Evolutionary conservation across 2,888 invertebrate species (phyloP), one percentile per base, ranked within the genome.

Genomic region (Dynastes hyllus): DNA sequence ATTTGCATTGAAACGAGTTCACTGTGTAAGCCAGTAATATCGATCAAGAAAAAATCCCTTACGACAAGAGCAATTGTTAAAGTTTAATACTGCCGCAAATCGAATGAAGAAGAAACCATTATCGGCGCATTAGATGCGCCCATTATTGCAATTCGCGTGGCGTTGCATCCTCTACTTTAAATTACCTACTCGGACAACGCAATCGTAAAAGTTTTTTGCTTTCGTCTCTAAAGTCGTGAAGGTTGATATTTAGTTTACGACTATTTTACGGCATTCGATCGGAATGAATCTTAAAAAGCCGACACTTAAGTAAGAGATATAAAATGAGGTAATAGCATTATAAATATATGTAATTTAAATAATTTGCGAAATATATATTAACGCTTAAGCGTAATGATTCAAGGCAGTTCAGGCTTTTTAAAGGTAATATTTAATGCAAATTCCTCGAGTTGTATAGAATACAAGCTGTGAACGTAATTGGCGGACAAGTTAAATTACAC

Each of bases 241-340:
- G 63, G 63, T 58, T 22, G 22, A 8, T 63, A 63, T 63, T 63
- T 32, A 63, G 63, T 63, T 63, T 63, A 63, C 27, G 63, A 29
- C 5, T 13, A 13, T 63, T 63, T 63, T 13, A 63, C 29, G 11
- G 22, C 45, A 8, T 58, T 27, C 55, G 8, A 58, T 58, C n/a
- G 22, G 16, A 58, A 58, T 8, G 13, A 27, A 22, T 58, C 27
- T 58, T 16, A 8, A 29, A 11, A 11, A 11, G 11, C 32, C 13
- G 27, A 63, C 22, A 22, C 55, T 58, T 29, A 1, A 29, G 63
- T n/a, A 32, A 11, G 32, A 32, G 63, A 63, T 63, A 13, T 63
- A 63, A 63, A 29, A 63, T 32, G 63, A 63, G 32, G 63, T 13
- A 63, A 63, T 63, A n/a, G 8, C 27, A 22, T 6, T 37, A 22